These are phyloP conservation scores for Nymphalis urticae DNA, from an alignment of 2,888 invertebrate species.

Conservation along the genomic window DNA sequence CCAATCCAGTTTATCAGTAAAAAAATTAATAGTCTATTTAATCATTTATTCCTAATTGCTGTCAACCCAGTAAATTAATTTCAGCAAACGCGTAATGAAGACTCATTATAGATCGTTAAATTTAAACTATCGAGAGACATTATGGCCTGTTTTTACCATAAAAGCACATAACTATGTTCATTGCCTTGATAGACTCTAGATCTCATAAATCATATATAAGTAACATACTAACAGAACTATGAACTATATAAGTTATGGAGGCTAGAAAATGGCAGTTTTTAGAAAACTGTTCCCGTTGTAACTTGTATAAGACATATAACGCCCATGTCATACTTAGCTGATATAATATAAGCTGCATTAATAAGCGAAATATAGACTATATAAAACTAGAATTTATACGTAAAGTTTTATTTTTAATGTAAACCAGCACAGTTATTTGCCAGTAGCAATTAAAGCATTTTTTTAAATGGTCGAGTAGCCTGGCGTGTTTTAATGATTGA, in stretches of 20 bases:
- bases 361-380: background rate
- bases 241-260: slow-evolving; percentile 10
- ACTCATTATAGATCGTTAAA: slow-evolving; percentile 2
- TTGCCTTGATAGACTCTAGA: background rate
- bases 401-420: no score
- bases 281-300: slow-evolving; percentile 1
- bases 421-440: no score
- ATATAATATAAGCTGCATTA: background rate
- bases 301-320: background rate
- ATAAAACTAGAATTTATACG: no score
- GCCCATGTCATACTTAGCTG: background rate
- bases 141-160: slow-evolving; percentile 6
- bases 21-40: no score
- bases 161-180: slow-evolving; percentile 11
- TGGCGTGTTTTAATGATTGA: no score
- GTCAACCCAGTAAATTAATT: background rate
- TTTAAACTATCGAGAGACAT: slow-evolving; percentile 1
- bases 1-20: no score
- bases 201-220: slow-evolving; percentile 7
- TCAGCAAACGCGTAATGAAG: background rate
- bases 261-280: slow-evolving; percentile 7
- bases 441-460: no score
- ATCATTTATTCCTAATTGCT: background rate
- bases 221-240: slow-evolving; percentile 3
- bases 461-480: no score